A percentile compares a stretch with the other conserved stretches of the same genome.
These are phyloP conservation scores for Arctia plantaginis DNA, from an alignment of 2,888 invertebrate species.

Conservation along the genomic window DNA sequence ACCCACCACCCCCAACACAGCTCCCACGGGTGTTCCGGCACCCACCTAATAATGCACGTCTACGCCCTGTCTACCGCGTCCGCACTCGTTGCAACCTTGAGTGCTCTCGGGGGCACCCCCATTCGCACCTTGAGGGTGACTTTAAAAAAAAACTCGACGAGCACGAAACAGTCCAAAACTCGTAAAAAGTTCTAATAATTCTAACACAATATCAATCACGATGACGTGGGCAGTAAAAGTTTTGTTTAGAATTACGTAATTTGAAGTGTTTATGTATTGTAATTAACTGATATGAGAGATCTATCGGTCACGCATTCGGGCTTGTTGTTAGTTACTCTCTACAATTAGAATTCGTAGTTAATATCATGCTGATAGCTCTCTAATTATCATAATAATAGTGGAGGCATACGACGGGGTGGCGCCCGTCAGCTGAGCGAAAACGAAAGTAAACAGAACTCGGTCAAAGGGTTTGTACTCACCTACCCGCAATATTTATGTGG, in stretches of 20 bases:
- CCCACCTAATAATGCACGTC: slow-evolving; percentile 87
- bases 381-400: slow-evolving; percentile 86
- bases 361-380: slow-evolving; percentile 76
- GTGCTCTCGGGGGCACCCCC: slow-evolving; percentile 73
- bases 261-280: slow-evolving; percentile 26
- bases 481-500: slow-evolving; percentile 87
- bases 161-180: slow-evolving; percentile 33
- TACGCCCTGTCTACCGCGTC: slow-evolving; percentile 85
- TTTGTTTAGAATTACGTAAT: slow-evolving; percentile 25
- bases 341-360: slow-evolving; percentile 67
- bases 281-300: slow-evolving; percentile 32
- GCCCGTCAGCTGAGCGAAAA: slow-evolving; percentile 87
- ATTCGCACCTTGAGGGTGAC: slow-evolving; percentile 55
- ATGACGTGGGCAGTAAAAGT: slow-evolving; percentile 11
- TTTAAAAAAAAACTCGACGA: slow-evolving; percentile 50
- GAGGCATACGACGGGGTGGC: slow-evolving; percentile 75
- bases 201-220: slow-evolving; percentile 10
- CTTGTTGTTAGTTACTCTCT: slow-evolving; percentile 45
- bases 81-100: slow-evolving; percentile 85
- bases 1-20: slow-evolving; percentile 71
- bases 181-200: slow-evolving; percentile 28
- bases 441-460: slow-evolving; percentile 88
- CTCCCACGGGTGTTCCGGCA: slow-evolving; percentile 83
- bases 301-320: slow-evolving; percentile 33
- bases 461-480: slow-evolving; percentile 87